Evolutionary conservation across 2,113 vertebrate genomes (phyloP).

Genomic region (Anseranas semipalmata): DNA sequence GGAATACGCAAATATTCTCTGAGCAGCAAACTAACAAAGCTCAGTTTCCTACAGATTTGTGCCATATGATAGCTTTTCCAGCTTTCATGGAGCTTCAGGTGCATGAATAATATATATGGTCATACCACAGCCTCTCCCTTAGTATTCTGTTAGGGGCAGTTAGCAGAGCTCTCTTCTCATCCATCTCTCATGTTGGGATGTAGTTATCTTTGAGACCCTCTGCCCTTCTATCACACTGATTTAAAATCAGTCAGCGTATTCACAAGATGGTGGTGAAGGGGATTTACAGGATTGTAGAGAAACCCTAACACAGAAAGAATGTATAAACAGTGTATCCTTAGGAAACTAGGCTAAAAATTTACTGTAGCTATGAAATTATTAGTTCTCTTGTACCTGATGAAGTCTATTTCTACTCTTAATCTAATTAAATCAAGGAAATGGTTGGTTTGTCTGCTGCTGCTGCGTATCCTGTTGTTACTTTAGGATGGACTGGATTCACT

Average conservation of each 20-base stretch:
- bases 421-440: neutral
- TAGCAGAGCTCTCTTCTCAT: neutral
- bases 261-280: neutral
- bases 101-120: slow-evolving; percentile 35
- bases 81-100: slow-evolving; percentile 2
- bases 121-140: neutral
- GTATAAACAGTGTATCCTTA: neutral
- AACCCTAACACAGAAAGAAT: neutral
- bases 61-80: neutral
- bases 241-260: neutral
- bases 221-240: neutral
- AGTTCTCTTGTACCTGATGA: neutral
- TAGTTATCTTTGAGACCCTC: neutral
- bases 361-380: neutral
- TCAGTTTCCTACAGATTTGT: neutral
- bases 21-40: neutral
- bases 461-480: neutral
- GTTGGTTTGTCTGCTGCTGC: neutral
- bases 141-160: neutral
- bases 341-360: neutral
- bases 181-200: neutral
- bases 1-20: slow-evolving; percentile 19
- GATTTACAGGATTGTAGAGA: neutral
- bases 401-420: neutral
- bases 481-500: neutral